These are phyloP conservation scores for Aphidius ervi DNA, from an alignment of 1,140 invertebrate species.

Conservation along the genomic window DNA sequence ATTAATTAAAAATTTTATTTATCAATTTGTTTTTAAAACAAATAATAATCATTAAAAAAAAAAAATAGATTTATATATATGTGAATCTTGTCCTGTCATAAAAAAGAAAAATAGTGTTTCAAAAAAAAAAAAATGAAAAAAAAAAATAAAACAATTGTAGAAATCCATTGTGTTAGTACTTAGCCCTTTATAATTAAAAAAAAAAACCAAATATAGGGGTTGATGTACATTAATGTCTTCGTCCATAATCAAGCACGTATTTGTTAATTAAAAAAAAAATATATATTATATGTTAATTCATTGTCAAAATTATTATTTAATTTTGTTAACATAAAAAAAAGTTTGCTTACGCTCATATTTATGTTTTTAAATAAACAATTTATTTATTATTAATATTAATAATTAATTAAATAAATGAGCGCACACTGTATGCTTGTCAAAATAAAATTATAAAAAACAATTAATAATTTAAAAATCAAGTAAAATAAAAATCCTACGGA, in stretches of 20 bases:
- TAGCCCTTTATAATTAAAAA: not conserved
- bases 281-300: conserved; percentile 7
- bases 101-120: not conserved
- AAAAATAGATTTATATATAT: conserved; percentile 12
- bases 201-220: not conserved
- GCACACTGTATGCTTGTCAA: too few relatives aligned
- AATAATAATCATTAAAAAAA: not conserved
- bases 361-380: conserved; percentile 1
- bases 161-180: not conserved
- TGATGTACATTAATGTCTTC: conserved; percentile 20
- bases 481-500: not conserved
- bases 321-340: not conserved
- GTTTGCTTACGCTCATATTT: not conserved
- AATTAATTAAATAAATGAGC: too few relatives aligned
- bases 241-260: conserved; percentile 19
- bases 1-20: not conserved
- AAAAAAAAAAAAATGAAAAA: not conserved
- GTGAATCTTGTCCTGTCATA: conserved; percentile 15
- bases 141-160: not conserved
- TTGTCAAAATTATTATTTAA: conserved; percentile 3
- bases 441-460: too few relatives aligned
- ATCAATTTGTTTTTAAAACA: not conserved
- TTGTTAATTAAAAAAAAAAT: conserved; percentile 11
- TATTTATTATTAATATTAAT: not conserved
- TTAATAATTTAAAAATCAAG: not conserved